Evolutionary conservation across 2,888 invertebrate species (phyloP).

Genomic region (Vesta saturnalis): DNA sequence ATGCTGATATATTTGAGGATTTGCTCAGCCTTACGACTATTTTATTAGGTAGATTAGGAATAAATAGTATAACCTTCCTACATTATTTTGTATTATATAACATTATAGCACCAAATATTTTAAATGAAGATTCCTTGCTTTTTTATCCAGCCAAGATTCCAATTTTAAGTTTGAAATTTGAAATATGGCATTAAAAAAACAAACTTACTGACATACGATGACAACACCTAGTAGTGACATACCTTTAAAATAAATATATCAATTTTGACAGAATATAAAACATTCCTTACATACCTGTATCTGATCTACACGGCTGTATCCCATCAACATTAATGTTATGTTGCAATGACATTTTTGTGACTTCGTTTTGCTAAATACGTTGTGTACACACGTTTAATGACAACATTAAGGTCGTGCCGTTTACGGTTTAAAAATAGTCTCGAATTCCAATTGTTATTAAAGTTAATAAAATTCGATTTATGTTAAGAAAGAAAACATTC

Average conservation of each 20-base stretch:
- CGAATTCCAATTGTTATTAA: no score
- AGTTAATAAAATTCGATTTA: no score
- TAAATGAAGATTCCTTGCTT: no score
- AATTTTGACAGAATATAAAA: background rate
- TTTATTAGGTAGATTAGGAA: constrained; percentile 12
- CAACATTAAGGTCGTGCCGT: no score
- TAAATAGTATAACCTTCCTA: background rate
- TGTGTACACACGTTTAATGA: no score
- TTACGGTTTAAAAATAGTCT: no score
- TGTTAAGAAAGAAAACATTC: no score
- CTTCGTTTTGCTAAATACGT: no score
- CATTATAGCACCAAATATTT: background rate
- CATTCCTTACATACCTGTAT: background rate
- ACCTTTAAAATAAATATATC: background rate
- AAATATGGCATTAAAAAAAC: background rate
- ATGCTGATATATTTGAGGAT: constrained; percentile 7
- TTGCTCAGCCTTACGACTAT: constrained; percentile 3
- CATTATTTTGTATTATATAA: background rate
- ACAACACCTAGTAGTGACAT: background rate
- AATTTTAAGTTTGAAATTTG: no score
- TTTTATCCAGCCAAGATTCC: no score
- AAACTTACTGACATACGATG: background rate
- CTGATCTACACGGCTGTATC: background rate
- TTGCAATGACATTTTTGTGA: no score
- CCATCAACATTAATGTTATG: background rate